Base-by-base conservation (phyloP, 2,113 vertebrate genomes). In the Salvator merianae region DNA sequence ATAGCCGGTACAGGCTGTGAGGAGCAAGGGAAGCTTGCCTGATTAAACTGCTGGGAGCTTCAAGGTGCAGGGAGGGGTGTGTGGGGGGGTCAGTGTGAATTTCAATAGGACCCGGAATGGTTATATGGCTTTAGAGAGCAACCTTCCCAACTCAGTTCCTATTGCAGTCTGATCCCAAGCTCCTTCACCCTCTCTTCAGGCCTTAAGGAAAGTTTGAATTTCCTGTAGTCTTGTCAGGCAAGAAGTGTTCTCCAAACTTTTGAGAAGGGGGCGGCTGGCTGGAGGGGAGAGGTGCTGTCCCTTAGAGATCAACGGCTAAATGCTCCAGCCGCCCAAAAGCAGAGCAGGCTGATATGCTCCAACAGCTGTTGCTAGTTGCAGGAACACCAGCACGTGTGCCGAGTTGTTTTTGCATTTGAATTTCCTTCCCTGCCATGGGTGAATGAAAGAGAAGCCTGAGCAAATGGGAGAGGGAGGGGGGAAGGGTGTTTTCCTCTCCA, bases 1-100 rank as follows among this genome's bases (percentile, higher is more conserved):
- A 96, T 97, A 86, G 92, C 91, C 85, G 5, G 93, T 63, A 90
- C 92, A 84, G 94, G 94, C 94, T 90, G 94, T 71, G 92, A 90
- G 92, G 88, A 93, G 92, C 90, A 93, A 89, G 92, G 94, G 94
- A 91, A 94, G 86, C 91, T 93, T 86, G 86, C 88, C 91, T 93
- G 95, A 95, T 96, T 93, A 95, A 94, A 95, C 92, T 93, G 92
- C 94, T 90, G 90, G 62, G 95, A 93, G 93, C 90, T 90, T 89
- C 90, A 62, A 93, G 90, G 66, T 24, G 50, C 90, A 88, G 89
- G 90, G 91, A 86, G 63, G 83, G 83, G 20, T 65, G 72, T 30
- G 28, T 40, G 76, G 63, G 47, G 3, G 76, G 22, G 43, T 72
- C 63, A 87, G 36, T 85, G 75, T 80, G 36, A 82, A 40, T 89